phyloP scores from a whole-genome alignment of 2,113 vertebrate species.

The Camelus bactrianus region DNA sequence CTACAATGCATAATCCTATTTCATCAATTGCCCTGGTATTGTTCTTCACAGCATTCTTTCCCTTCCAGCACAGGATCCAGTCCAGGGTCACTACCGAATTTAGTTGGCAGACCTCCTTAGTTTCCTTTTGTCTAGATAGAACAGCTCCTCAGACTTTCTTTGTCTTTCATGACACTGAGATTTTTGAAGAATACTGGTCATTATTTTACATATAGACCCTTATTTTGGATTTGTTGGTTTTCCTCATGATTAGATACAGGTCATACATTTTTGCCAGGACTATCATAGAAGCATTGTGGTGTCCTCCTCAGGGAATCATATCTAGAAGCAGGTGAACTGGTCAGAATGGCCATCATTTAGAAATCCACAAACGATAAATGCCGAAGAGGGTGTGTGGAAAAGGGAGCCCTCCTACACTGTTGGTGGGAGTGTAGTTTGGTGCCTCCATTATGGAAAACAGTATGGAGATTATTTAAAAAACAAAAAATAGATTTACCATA shows the following conservation, averaged over 20 bases:
- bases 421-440: too few species aligned
- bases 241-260: background rate
- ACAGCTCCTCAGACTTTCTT: background rate
- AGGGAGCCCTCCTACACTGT: too few species aligned
- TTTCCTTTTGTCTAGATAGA: background rate
- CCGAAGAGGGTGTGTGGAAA: too few species aligned
- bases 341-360: too few species aligned
- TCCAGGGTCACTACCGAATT: background rate
- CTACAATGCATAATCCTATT: background rate
- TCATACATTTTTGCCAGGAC: background rate
- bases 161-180: background rate
- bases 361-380: too few species aligned
- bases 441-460: too few species aligned
- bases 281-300: background rate
- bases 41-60: background rate
- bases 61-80: background rate
- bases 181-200: background rate
- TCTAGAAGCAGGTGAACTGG: background rate
- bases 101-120: background rate
- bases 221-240: background rate
- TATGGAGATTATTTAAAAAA: too few species aligned
- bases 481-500: too few species aligned
- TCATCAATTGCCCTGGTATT: background rate
- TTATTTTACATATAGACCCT: background rate
- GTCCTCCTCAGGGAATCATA: background rate